A percentile compares a stretch with the other conserved stretches of the same genome.
These are phyloP conservation scores for Hydrozoanthus gracilis DNA, from an alignment of 92 coral and sea anemone species.

Conservation along the genomic window DNA sequence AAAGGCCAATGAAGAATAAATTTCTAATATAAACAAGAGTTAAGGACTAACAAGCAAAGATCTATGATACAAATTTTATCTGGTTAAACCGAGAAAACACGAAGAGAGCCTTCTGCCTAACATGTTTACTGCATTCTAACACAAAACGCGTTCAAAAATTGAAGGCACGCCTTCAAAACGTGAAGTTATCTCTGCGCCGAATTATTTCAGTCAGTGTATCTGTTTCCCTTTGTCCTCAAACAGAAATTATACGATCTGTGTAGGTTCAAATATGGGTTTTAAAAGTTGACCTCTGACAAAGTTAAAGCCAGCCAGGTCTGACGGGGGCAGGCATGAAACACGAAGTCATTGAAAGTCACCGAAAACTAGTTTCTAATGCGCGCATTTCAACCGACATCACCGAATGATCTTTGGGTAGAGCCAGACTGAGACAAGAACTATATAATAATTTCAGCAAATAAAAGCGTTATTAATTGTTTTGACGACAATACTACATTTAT, in stretches of 20 bases:
- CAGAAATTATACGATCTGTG: slow-evolving; percentile 16
- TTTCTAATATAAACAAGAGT: background rate
- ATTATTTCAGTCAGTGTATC: slow-evolving; percentile 2
- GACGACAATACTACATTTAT: background rate
- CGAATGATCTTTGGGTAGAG: background rate
- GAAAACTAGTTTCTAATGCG: background rate
- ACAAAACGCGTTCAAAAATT: background rate
- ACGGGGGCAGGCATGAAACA: background rate
- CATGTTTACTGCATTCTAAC: background rate
- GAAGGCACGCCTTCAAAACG: slow-evolving; percentile 1
- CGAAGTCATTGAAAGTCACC: slow-evolving; percentile 42
- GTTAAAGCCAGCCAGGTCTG: background rate
- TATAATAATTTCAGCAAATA: background rate
- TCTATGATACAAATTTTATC: background rate
- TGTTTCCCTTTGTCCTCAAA: slow-evolving; percentile 19
- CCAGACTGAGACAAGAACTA: background rate
- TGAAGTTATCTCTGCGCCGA: background rate
- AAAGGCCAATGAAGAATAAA: background rate
- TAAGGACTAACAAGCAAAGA: background rate
- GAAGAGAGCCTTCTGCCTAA: too few relatives aligned
- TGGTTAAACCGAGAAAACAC: background rate
- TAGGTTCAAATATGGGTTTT: background rate
- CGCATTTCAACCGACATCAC: background rate
- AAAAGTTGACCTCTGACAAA: background rate
- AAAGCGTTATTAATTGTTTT: slow-evolving; percentile 1